A percentile compares a stretch with the other conserved stretches of the same genome.
These are phyloP conservation scores for Littorina saxatilis DNA, from an alignment of 1,140 invertebrate species.

Conservation along the genomic window DNA sequence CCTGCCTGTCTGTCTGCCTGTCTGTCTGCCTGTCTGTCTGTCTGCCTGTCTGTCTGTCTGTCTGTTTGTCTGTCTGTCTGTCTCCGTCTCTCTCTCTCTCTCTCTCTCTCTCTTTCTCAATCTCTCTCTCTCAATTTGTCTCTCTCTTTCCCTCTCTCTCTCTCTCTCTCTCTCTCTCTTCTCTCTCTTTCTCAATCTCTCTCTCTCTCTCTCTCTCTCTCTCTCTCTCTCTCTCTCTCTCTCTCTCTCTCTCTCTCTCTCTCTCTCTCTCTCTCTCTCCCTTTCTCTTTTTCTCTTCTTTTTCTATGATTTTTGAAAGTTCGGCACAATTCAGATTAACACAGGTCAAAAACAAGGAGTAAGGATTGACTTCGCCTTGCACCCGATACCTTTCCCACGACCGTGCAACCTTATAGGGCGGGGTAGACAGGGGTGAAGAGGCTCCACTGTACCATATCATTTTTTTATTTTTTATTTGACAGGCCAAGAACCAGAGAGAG, in stretches of 20 bases:
- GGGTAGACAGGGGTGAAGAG: neutral
- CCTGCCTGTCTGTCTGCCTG: no score
- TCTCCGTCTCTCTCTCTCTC: no score
- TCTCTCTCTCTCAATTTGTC: no score
- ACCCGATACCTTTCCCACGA: neutral
- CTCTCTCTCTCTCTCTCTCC: neutral
- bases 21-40: no score
- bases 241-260: neutral
- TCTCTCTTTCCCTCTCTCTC: constrained; percentile 11
- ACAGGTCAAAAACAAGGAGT: no score
- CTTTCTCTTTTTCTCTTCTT: constrained; percentile 2
- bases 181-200: no score
- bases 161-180: neutral
- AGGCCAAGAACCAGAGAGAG: no score
- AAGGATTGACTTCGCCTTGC: neutral
- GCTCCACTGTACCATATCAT: neutral
- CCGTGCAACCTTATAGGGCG: neutral
- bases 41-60: no score
- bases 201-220: constrained; percentile 12
- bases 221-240: neutral
- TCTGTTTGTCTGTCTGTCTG: no score
- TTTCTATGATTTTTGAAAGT: neutral
- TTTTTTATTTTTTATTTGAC: neutral
- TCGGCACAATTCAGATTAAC: no score
- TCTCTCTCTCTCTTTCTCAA: no score